phyloP scores from a whole-genome alignment of 2,888 invertebrate genomes.

The Sphaerophoria rueppellii region DNA sequence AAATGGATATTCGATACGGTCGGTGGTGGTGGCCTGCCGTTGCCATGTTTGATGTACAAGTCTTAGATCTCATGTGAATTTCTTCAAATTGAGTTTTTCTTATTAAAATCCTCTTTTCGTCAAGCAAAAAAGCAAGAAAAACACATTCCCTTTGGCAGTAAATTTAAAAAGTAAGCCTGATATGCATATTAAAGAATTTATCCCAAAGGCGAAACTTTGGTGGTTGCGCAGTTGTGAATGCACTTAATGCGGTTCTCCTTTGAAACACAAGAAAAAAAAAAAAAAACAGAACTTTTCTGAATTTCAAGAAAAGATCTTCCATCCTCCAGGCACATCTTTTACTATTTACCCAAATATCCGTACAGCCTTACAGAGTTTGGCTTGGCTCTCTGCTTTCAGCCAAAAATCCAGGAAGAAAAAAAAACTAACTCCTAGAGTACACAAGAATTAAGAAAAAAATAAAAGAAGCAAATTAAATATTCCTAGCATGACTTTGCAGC shows the following conservation, averaged over 20 bases:
- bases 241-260: constrained; percentile 58
- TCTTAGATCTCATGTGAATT: constrained; percentile 23
- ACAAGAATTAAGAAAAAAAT: constrained; percentile 37
- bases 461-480: constrained; percentile 65
- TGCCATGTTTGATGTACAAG: too few species aligned
- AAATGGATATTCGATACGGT: neutral
- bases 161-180: constrained; percentile 40
- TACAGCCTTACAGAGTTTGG: constrained; percentile 18
- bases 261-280: constrained; percentile 35
- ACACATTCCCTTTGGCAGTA: constrained; percentile 20
- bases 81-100: constrained; percentile 40
- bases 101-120: neutral
- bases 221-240: constrained; percentile 56
- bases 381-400: neutral
- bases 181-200: constrained; percentile 59
- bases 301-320: constrained; percentile 25
- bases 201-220: constrained; percentile 39
- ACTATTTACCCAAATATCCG: constrained; percentile 58
- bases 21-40: neutral
- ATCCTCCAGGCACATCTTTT: constrained; percentile 44
- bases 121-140: neutral
- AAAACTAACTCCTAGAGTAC: constrained; percentile 30
- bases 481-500: constrained; percentile 61
- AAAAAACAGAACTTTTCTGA: constrained; percentile 2
- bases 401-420: neutral